Evolutionary conservation across 2,888 invertebrate species (phyloP).

Genomic region (Odontocolon sp.): DNA sequence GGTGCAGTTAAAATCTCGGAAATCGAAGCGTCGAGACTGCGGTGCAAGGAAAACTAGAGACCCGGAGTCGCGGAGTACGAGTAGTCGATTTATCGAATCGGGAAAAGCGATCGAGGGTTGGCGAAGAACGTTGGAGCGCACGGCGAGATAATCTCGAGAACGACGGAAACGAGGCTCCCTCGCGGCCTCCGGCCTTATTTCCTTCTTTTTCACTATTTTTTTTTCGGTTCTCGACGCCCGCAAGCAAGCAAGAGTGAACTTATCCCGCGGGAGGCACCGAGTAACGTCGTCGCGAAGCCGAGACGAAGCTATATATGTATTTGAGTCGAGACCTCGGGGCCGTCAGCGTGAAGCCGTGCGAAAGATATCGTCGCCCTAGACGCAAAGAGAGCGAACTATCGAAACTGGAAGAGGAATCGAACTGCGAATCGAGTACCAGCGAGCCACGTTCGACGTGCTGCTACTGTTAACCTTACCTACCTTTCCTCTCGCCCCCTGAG

Average conservation of each 20-base stretch:
- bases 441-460: conserved; percentile 21
- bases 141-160: conserved; percentile 64
- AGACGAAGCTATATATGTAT: background rate
- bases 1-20: conserved; percentile 36
- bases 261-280: conserved; percentile 18
- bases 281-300: background rate
- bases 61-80: background rate
- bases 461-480: background rate
- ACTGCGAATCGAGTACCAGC: conserved; percentile 42
- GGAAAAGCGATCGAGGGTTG: conserved; percentile 53
- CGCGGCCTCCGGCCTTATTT: conserved; percentile 65
- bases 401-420: conserved; percentile 15
- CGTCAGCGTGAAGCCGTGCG: conserved; percentile 28
- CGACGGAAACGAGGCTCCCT: conserved; percentile 65
- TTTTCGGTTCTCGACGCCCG: background rate
- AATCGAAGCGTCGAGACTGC: conserved; percentile 46
- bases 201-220: conserved; percentile 20
- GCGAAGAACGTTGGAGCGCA: conserved; percentile 8
- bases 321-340: conserved; percentile 1
- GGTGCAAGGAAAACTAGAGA: background rate
- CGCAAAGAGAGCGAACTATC: conserved; percentile 16
- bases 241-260: conserved; percentile 12
- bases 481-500: conserved; percentile 5
- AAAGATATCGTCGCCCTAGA: conserved; percentile 29
- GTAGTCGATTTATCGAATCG: conserved; percentile 59